These are phyloP conservation scores for Ophion costatus DNA, from an alignment of 2,888 invertebrate genomes.

Conservation along the genomic window DNA sequence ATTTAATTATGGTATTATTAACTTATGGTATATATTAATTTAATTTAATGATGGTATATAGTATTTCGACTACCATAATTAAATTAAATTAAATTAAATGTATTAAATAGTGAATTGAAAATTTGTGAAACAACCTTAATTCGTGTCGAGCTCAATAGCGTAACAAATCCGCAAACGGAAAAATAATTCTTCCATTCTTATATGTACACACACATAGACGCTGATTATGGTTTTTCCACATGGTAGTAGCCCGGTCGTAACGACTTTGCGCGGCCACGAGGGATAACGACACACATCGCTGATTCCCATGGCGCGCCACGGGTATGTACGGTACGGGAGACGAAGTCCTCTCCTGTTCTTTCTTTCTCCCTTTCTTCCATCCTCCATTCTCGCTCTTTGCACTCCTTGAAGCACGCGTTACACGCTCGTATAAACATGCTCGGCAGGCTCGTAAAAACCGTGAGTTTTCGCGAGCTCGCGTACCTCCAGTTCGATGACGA, in stretches of 20 bases:
- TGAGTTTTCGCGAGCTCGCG: constrained; percentile 27
- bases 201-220: background rate
- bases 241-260: background rate
- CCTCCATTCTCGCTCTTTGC: background rate
- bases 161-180: constrained; percentile 44
- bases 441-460: constrained; percentile 47
- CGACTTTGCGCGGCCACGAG: background rate
- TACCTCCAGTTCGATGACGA: constrained; percentile 39
- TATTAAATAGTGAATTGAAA: too few species aligned
- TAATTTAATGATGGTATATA: too few species aligned
- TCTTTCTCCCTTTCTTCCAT: constrained; percentile 3
- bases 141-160: constrained; percentile 31
- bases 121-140: too few species aligned
- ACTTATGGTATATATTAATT: too few species aligned
- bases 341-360: constrained; percentile 7
- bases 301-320: background rate
- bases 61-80: too few species aligned
- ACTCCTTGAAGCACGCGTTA: constrained; percentile 47
- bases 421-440: constrained; percentile 48
- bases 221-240: background rate
- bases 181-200: constrained; percentile 56
- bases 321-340: background rate
- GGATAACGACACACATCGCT: too few species aligned
- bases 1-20: too few species aligned
- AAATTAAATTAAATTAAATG: too few species aligned